A percentile compares a stretch with the other conserved stretches of the same genome.
Conservation (phyloP, 2,797 vertebrate species). For the Helicolenus hilgendorfi region DNA sequence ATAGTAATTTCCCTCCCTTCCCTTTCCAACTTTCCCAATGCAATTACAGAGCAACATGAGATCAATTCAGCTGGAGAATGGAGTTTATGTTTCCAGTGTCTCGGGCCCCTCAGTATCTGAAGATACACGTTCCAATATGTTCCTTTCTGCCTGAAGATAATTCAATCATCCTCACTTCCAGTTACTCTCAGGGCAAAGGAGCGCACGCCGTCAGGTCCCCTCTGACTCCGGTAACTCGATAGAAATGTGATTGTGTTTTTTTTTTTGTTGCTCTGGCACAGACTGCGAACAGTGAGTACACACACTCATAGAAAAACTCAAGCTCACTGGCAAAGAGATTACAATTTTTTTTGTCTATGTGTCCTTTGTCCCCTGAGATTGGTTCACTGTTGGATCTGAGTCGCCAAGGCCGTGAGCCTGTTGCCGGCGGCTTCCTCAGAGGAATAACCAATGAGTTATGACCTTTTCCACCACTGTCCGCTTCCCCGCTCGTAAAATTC, state of each 20-base stretch:
- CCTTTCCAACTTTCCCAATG: conserved; percentile 63
- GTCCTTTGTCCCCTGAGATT: conserved; percentile 18
- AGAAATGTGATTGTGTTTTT: conserved; percentile 72
- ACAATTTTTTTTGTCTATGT: neutral
- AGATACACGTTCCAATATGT: conserved; percentile 75
- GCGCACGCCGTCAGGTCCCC: conserved; percentile 48
- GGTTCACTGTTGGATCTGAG: conserved; percentile 20
- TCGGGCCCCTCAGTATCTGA: conserved; percentile 43
- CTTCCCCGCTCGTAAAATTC: conserved; percentile 1
- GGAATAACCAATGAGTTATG: conserved; percentile 46
- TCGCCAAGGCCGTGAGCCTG: neutral
- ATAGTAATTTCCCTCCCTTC: conserved; percentile 35
- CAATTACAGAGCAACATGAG: conserved; percentile 80
- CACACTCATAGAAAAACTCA: conserved; percentile 17
- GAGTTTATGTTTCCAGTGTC: conserved; percentile 72
- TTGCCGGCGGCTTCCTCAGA: conserved; percentile 1
- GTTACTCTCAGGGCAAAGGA: conserved; percentile 76
- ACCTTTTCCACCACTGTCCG: conserved; percentile 32
- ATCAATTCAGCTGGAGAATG: conserved; percentile 71
- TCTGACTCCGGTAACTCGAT: conserved; percentile 65
- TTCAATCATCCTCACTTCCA: conserved; percentile 81
- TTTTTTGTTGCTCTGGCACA: conserved; percentile 18
- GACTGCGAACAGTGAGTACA: neutral
- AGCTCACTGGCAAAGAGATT: conserved; percentile 29
- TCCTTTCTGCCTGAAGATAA: conserved; percentile 73